These are phyloP conservation scores for Chanos chanos DNA, from an alignment of 2,797 vertebrate species.

Conservation along the genomic window DNA sequence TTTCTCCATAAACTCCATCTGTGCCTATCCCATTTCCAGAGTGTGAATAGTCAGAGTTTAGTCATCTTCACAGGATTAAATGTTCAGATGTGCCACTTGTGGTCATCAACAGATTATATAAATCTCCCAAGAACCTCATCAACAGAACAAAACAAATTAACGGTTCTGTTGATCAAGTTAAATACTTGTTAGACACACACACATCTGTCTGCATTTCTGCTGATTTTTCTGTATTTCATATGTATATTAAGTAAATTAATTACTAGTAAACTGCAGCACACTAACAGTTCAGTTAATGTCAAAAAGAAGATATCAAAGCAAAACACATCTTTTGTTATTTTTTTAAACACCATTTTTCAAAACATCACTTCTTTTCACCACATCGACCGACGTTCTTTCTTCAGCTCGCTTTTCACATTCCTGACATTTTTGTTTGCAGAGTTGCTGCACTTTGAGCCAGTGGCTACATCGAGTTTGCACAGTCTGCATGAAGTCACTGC, in stretches of 20 bases:
- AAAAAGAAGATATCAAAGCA: too few relatives aligned
- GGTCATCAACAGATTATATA: too few relatives aligned
- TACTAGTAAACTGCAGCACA: too few relatives aligned
- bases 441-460: constrained; percentile 28
- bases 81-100: not conserved
- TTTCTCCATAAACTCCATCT: not conserved
- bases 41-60: not conserved
- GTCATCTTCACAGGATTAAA: not conserved
- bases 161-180: too few relatives aligned
- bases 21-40: not conserved
- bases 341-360: not conserved
- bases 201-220: too few relatives aligned
- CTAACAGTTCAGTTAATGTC: too few relatives aligned
- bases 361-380: not conserved
- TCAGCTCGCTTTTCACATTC: not conserved
- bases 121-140: too few relatives aligned
- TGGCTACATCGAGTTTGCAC: constrained; percentile 23
- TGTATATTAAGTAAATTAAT: too few relatives aligned
- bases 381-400: not conserved
- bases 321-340: not conserved
- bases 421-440: constrained; percentile 16
- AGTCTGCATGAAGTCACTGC: constrained; percentile 62
- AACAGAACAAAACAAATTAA: too few relatives aligned
- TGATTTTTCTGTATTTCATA: too few relatives aligned
- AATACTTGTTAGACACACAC: too few relatives aligned